Base-by-base conservation (phyloP, 1,140 invertebrate species). In the Megalopta genalis region DNA sequence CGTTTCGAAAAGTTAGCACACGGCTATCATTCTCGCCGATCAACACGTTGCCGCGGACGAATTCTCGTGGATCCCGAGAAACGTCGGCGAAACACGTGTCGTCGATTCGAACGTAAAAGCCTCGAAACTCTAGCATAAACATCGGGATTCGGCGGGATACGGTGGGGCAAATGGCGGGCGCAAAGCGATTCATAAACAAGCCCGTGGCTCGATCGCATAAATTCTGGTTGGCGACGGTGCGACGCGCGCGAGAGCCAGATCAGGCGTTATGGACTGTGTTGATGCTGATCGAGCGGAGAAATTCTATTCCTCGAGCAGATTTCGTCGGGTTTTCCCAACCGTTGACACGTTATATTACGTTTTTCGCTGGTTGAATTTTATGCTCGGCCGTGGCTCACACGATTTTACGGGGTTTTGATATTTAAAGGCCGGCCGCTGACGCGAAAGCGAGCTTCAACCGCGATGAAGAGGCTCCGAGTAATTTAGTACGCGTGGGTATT, bases 241-340 rank as follows among this genome's bases (percentile, higher is more conserved):
- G n/a, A 21, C 16, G 18, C 27, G 16, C 16, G 21, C 18, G 21
- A 37, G 21, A 39, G 37, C 21, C 18, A 23, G 37, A 42, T 46
- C n/a, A 21, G 39, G 42, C 64, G 32, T 39, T 39, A 21, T 12
- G 54, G 54, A n/a, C 54, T 57, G 18, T 57, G 21, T 16, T 5
- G 54, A n/a, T n/a, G 64, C 10, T 2, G 63, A 21, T 66, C 64
- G 37, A 64, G 21, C n/a, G 37, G 8, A 21, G 21, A n/a, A 39
- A 64, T 59, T n/a, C 21, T 57, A 57, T 57, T 57, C 21, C n/a
- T 57, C 54, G 21, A n/a, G n/a, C 54, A 57, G 54, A 57, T 57
- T n/a, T n/a, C 7, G n/a, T 8, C 54, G 54, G 21, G 21, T 7
- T 32, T n/a, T 6, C 18, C 54, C 49, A 52, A 18, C 16, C 49